Conservation (phyloP, 2,797 vertebrate species). For the Hemibagrus guttatus region DNA sequence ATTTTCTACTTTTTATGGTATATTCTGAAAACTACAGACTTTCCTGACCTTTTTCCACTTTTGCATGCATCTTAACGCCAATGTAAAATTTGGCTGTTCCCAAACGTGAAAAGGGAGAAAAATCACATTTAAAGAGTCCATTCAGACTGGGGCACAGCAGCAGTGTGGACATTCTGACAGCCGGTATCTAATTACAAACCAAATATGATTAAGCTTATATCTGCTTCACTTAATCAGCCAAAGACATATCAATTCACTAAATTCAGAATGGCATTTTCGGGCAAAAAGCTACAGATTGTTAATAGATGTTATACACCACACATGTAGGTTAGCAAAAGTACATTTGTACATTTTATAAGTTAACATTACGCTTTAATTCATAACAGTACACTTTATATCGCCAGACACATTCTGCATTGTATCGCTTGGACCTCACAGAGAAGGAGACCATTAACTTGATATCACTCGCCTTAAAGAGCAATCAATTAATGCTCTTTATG, state of each 20-base stretch:
- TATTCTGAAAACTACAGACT: background rate
- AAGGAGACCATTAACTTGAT: conserved; percentile 23
- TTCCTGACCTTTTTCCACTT: background rate
- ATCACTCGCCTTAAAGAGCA: conserved; percentile 11
- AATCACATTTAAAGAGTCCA: too few relatives aligned
- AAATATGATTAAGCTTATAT: background rate
- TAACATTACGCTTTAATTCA: background rate
- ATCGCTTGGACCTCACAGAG: conserved; percentile 6
- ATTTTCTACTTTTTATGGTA: background rate
- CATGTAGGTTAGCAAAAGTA: background rate
- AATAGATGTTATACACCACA: background rate
- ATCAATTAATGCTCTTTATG: conserved; percentile 45
- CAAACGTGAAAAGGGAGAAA: background rate
- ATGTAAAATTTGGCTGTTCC: too few relatives aligned
- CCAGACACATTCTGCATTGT: conserved; percentile 31
- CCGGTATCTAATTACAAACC: background rate
- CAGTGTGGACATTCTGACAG: background rate
- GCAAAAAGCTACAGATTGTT: background rate
- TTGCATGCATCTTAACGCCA: background rate
- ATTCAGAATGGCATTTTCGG: background rate
- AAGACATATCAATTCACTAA: background rate
- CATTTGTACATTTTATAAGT: conserved; percentile 31
- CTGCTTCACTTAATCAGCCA: conserved; percentile 2
- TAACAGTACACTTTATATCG: conserved; percentile 3
- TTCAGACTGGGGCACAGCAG: background rate